These are phyloP conservation scores for Meliscaeva auricollis DNA, from an alignment of 2,888 invertebrate genomes.

Conservation along the genomic window DNA sequence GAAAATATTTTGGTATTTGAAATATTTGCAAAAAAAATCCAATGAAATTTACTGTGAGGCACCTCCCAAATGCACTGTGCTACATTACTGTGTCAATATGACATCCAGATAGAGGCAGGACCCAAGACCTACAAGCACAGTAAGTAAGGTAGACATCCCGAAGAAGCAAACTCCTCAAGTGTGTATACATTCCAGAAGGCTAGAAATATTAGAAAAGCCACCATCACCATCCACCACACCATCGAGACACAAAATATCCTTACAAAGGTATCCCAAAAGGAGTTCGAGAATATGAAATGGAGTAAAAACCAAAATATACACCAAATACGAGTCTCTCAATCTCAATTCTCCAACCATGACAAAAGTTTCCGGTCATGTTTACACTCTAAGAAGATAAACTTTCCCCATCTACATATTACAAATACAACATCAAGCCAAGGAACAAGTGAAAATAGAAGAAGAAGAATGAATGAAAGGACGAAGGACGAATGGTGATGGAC, in stretches of 20 bases:
- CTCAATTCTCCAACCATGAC: slow-evolving; percentile 58
- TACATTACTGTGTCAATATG: slow-evolving; percentile 57
- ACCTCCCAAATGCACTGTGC: slow-evolving; percentile 44
- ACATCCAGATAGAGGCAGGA: slow-evolving; percentile 9
- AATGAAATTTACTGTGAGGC: slow-evolving; percentile 35
- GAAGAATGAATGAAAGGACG: background rate
- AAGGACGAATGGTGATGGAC: background rate
- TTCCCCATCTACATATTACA: slow-evolving; percentile 48
- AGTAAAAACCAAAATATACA: slow-evolving; percentile 10
- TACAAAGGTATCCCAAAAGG: background rate
- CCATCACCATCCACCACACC: too few relatives aligned
- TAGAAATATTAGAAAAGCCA: too few relatives aligned
- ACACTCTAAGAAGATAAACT: slow-evolving; percentile 71
- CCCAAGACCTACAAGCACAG: background rate
- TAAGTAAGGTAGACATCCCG: background rate
- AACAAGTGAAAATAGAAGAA: background rate
- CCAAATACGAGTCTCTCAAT: slow-evolving; percentile 44
- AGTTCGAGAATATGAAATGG: background rate
- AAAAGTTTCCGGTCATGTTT: slow-evolving; percentile 72
- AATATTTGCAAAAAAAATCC: slow-evolving; percentile 51
- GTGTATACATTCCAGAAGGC: slow-evolving; percentile 14
- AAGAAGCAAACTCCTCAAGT: slow-evolving; percentile 41
- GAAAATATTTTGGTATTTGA: slow-evolving; percentile 18
- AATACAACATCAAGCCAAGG: too few relatives aligned
- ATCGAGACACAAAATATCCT: slow-evolving; percentile 22